A percentile compares a stretch with the other conserved stretches of the same genome.
Evolutionary conservation across 1,140 invertebrate species (phyloP).

Genomic region (Cryptotermes secundus): DNA sequence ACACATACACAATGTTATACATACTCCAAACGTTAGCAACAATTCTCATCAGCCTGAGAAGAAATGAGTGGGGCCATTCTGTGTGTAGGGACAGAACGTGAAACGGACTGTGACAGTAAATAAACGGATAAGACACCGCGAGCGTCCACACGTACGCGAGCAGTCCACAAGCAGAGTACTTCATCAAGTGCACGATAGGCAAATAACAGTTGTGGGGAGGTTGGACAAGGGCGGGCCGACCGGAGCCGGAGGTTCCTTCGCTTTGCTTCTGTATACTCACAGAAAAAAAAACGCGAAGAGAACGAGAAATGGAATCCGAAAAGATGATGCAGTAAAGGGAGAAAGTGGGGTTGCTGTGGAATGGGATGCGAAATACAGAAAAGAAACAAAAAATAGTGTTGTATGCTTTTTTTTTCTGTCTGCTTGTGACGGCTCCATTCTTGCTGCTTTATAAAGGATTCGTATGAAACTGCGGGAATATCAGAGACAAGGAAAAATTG

Average conservation of each 20-base stretch:
- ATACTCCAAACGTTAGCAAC: too few species aligned
- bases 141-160: too few species aligned
- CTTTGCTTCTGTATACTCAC: not conserved
- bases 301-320: not conserved
- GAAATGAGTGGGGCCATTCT: too few species aligned
- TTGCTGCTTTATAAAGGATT: not conserved
- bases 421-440: not conserved
- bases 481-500: too few species aligned
- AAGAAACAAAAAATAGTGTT: not conserved
- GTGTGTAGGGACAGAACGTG: not conserved
- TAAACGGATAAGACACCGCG: not conserved
- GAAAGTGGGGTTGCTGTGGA: not conserved
- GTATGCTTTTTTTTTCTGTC: not conserved
- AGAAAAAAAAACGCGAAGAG: not conserved
- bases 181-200: too few species aligned
- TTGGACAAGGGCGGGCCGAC: not conserved
- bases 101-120: not conserved
- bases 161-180: too few species aligned
- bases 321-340: conserved; percentile 2
- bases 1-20: too few species aligned
- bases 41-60: too few species aligned
- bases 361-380: not conserved
- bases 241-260: not conserved
- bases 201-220: too few species aligned
- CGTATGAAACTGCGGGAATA: not conserved